These are phyloP conservation scores for Paralichthys olivaceus DNA, from an alignment of 2,113 vertebrate species.

Conservation along the genomic window DNA sequence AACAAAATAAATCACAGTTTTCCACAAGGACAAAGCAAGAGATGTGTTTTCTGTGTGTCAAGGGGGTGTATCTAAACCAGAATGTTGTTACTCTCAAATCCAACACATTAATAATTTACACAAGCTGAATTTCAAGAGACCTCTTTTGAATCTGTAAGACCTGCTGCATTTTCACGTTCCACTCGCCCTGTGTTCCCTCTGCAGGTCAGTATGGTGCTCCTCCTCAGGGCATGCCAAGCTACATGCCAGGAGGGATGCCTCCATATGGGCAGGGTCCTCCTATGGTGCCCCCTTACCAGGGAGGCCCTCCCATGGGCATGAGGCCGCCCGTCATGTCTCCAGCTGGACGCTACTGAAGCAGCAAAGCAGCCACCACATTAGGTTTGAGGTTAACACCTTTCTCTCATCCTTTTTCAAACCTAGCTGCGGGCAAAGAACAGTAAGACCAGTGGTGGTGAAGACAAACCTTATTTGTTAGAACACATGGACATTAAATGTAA, in stretches of 20 bases:
- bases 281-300: conserved; percentile 96
- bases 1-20: too few species aligned
- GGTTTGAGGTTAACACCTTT: conserved; percentile 99
- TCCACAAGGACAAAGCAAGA: too few species aligned
- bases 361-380: conserved; percentile 87
- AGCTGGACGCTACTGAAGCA: conserved; percentile 97
- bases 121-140: neutral
- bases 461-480: conserved; percentile 79
- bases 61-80: neutral
- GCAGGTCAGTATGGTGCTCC: conserved; percentile 96
- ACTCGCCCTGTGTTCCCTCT: conserved; percentile 16
- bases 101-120: neutral
- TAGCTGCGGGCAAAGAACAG: conserved; percentile 91
- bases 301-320: conserved; percentile 97
- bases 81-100: neutral
- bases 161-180: neutral
- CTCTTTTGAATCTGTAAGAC: neutral
- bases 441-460: conserved; percentile 91
- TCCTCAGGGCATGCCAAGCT: conserved; percentile 96
- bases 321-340: conserved; percentile 99
- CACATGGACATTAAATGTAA: conserved; percentile 90
- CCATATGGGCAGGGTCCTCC: conserved; percentile 96
- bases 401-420: conserved; percentile 81
- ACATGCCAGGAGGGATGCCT: conserved; percentile 95
- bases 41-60: neutral